These are phyloP conservation scores for Eudasyphora cyanicolor DNA, from an alignment of 2,888 invertebrate species.

Conservation along the genomic window DNA sequence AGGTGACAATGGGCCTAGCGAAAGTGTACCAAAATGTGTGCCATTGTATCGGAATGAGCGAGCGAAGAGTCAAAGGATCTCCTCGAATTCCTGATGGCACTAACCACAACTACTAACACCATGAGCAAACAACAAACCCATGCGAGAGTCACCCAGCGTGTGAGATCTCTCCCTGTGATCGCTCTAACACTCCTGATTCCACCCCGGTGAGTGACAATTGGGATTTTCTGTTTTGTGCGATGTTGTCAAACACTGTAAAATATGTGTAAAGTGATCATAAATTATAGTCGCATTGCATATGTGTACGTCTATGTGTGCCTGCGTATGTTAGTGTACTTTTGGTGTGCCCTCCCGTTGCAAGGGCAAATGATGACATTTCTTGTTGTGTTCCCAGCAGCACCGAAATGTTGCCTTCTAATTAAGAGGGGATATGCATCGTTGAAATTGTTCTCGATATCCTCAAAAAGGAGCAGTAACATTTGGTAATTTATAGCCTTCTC, in stretches of 20 bases:
- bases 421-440: slow-evolving; percentile 64
- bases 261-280: slow-evolving; percentile 63
- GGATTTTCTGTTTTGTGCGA: slow-evolving; percentile 48
- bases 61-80: slow-evolving; percentile 21
- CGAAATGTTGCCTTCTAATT: slow-evolving; percentile 42
- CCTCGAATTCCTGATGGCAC: slow-evolving; percentile 44
- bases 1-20: slow-evolving; percentile 68
- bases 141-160: slow-evolving; percentile 33
- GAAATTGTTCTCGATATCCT: slow-evolving; percentile 54
- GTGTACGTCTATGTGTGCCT: slow-evolving; percentile 12
- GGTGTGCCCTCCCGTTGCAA: neutral
- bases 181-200: slow-evolving; percentile 52
- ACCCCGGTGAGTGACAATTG: slow-evolving; percentile 64
- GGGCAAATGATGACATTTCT: neutral
- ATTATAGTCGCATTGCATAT: slow-evolving; percentile 39
- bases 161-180: neutral
- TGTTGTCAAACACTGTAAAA: slow-evolving; percentile 57
- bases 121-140: slow-evolving; percentile 54
- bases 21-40: slow-evolving; percentile 60
- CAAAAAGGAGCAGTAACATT: slow-evolving; percentile 43
- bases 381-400: neutral
- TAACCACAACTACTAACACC: slow-evolving; percentile 61
- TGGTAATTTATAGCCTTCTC: slow-evolving; percentile 55
- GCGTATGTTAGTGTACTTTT: slow-evolving; percentile 9
- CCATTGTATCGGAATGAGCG: slow-evolving; percentile 43